A percentile compares a stretch with the other conserved stretches of the same genome.
phyloP scores from a whole-genome alignment of 2,888 invertebrate genomes.

The Mimumesa dahlbomi region DNA sequence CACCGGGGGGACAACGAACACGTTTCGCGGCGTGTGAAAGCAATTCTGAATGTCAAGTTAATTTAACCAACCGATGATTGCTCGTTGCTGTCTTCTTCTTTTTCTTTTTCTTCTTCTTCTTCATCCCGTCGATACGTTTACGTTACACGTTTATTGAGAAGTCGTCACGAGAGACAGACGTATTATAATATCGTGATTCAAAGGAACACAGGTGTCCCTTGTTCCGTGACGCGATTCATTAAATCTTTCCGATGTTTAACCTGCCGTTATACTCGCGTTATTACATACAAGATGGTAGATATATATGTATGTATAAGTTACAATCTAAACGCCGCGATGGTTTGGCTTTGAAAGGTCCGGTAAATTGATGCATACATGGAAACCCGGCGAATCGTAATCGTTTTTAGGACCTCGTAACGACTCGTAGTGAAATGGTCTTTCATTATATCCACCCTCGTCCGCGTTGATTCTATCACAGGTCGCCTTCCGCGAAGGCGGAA shows the following conservation, averaged over 20 bases:
- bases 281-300: constrained; percentile 2
- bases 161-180: neutral
- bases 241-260: constrained; percentile 2
- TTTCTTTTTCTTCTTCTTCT: too few species aligned
- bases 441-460: constrained; percentile 22
- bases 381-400: constrained; percentile 15
- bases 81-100: too few species aligned
- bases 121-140: neutral
- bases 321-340: too few species aligned
- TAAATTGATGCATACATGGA: constrained; percentile 8
- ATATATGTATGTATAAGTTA: constrained; percentile 1
- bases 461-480: constrained; percentile 13
- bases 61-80: too few species aligned
- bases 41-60: too few species aligned
- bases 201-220: neutral
- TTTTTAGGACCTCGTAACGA: constrained; percentile 5
- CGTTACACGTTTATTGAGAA: neutral
- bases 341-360: constrained; percentile 9
- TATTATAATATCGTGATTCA: too few species aligned
- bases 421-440: constrained; percentile 13
- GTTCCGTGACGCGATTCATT: constrained; percentile 7
- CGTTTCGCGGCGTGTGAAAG: too few species aligned
- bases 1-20: too few species aligned
- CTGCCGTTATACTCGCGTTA: constrained; percentile 2
- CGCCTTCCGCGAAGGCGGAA: constrained; percentile 12